phyloP scores from a whole-genome alignment of 30 jellyfish, hydroid and myxozoan genomes.

The Aurelia sp. region DNA sequence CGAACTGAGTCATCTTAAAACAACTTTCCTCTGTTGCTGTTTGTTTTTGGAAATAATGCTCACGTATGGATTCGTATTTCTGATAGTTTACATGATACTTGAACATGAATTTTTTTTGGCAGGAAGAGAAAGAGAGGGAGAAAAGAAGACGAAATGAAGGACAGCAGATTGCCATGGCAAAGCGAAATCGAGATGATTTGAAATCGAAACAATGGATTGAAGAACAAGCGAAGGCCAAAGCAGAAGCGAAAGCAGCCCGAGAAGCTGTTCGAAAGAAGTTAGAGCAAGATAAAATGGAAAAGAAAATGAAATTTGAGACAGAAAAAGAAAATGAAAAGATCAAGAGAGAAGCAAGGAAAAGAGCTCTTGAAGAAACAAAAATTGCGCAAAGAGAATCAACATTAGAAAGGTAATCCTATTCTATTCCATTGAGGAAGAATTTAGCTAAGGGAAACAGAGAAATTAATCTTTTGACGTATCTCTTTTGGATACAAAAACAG shows the following conservation, averaged over 20 bases:
- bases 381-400: not conserved
- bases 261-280: constrained; percentile 77
- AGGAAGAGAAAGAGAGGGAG: constrained; percentile 76
- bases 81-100: too few relatives aligned
- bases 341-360: constrained; percentile 2
- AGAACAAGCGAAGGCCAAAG: constrained; percentile 72
- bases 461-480: too few relatives aligned
- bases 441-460: too few relatives aligned
- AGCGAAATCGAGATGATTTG: constrained; percentile 61
- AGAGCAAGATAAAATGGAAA: constrained; percentile 81
- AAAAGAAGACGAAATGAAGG: constrained; percentile 74
- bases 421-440: too few relatives aligned
- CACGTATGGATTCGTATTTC: too few relatives aligned
- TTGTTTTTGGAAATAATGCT: too few relatives aligned
- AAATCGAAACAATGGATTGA: constrained; percentile 63
- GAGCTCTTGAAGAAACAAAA: constrained; percentile 1
- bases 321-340: constrained; percentile 51
- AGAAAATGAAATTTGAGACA: constrained; percentile 65
- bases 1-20: too few relatives aligned
- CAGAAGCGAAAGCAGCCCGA: constrained; percentile 84
- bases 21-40: too few relatives aligned
- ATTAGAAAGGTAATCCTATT: constrained; percentile 26
- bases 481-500: too few relatives aligned
- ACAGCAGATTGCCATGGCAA: constrained; percentile 66
- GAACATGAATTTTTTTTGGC: not conserved